These are phyloP conservation scores for Lottia scabra DNA, from an alignment of 2,888 invertebrate genomes.

Conservation along the genomic window DNA sequence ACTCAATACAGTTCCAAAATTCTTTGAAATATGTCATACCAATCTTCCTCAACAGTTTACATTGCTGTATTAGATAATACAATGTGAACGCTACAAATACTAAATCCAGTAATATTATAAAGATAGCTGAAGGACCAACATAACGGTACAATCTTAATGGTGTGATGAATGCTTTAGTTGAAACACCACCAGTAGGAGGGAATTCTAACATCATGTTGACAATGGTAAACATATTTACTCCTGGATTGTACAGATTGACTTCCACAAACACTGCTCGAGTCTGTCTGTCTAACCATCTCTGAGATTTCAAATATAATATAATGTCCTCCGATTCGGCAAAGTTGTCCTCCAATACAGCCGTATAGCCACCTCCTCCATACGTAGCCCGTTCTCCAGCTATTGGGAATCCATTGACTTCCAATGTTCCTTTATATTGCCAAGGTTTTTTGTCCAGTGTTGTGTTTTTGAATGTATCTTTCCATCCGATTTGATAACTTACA, in stretches of 20 bases:
- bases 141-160: constrained; percentile 29
- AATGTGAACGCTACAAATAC: constrained; percentile 32
- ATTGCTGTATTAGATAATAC: constrained; percentile 22
- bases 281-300: constrained; percentile 66
- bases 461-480: constrained; percentile 25
- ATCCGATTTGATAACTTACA: constrained; percentile 24
- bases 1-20: constrained; percentile 31
- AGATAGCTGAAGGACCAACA: constrained; percentile 27
- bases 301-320: constrained; percentile 15
- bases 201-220: constrained; percentile 43
- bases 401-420: constrained; percentile 62
- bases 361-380: constrained; percentile 70
- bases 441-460: not conserved
- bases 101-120: constrained; percentile 25
- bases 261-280: constrained; percentile 70
- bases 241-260: constrained; percentile 69
- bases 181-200: constrained; percentile 41
- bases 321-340: constrained; percentile 9
- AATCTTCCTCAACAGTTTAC: constrained; percentile 11
- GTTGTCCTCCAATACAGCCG: constrained; percentile 53
- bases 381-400: constrained; percentile 61
- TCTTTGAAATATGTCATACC: constrained; percentile 12
- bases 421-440: constrained; percentile 49
- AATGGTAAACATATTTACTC: constrained; percentile 45
- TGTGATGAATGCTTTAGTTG: not conserved